Base-by-base conservation (phyloP, 2,888 invertebrate species). In the Temnothorax ravouxi region DNA sequence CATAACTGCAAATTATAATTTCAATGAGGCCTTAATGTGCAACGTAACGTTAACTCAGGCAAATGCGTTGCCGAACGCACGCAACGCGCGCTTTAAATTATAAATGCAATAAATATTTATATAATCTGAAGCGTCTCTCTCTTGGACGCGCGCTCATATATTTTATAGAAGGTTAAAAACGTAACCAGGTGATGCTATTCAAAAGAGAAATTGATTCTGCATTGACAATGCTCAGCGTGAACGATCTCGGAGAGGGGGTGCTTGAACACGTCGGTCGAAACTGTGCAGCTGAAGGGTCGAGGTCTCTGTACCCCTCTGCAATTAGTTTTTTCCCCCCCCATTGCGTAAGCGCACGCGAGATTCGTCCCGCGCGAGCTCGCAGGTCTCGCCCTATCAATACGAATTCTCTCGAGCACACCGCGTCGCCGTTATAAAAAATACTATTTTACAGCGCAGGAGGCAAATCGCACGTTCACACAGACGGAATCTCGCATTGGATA, bases 341-440 rank as follows among this genome's bases (percentile, higher is more conserved):
- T 66, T n/a, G n/a, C 76, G 13, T 15, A 54, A 77, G 9, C 25
- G 52, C n/a, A 77, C 25, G 25, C 25, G 76, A 77, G 52, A 77
- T 59, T 47, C 25, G 56, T 64, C 34, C 29, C 56, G 47, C 66
- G 13, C 66, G 66, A 47, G 44, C 34, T 71, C 34, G 56, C 59
- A 64, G 9, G 21, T 15, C 52, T 62, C 38, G 38, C 9, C 41
- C 52, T 34, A 47, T 72, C 59, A 44, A 59, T 77, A 81, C 66
- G 56, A 83, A 83, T 83, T 66, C 61, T 85, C 81, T 52, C 72
- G 86, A 89, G 79, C 83, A 86, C 88, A 88, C 87, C 88, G 80
- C 90, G 90, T 91, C 84, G 86, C 86, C 88, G 88, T 90, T 93
- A 80, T 93, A 93, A 92, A 93, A 93, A 93, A 93, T 93, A 93